Evolutionary conservation across 2,113 vertebrate species (phyloP), one percentile per base, ranked within the genome.

Genomic region (Cynocephalus volans): DNA sequence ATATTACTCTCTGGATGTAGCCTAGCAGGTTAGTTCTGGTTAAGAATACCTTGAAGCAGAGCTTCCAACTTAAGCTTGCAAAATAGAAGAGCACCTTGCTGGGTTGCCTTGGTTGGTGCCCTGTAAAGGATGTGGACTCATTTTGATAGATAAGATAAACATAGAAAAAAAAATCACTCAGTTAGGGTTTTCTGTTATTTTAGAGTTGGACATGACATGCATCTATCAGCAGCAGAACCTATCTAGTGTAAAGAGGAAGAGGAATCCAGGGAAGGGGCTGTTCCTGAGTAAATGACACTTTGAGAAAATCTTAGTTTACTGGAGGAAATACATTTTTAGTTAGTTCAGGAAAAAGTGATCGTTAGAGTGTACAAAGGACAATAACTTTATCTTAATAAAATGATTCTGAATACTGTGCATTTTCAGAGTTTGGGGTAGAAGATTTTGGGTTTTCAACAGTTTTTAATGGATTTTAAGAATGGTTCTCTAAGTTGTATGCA

Each of bases 321-420:
- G n/a, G 60, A 62, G n/a, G 48, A 96, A 36, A 1, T 79, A 14
- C 24, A 21, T 8, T 90, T 85, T 84, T 33, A 50, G 6, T 82
- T 85, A 26, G 14, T 65, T 77, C 19, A 85, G 92, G 92, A 82
- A 75, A 96, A 94, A 94, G 23, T 64, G 50, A 56, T 56, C 28
- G 45, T 19, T 65, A 54, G 12, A 36, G 23, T 89, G 19, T 76
- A 70, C 5, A 76, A 50, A 92, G 50, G 36, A 26, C 60, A 86
- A 64, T 56, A 48, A 33, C 88, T 93, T 96, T 85, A 75, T 88
- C 89, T 97, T 69, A 83, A 70, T 73, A 54, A 80, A 86, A 83
- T 48, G 23, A 75, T 89, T 82, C 31, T 54, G 28, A 85, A 62
- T 77, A 33, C 13, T 58, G 8, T 82, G 36, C 19, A 95, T 75